Percentiles rank a stretch among this genome's conserved stretches.
Evolutionary conservation across 1,140 invertebrate genomes (phyloP).

Genomic region (Teleopsis dalmanni): DNA sequence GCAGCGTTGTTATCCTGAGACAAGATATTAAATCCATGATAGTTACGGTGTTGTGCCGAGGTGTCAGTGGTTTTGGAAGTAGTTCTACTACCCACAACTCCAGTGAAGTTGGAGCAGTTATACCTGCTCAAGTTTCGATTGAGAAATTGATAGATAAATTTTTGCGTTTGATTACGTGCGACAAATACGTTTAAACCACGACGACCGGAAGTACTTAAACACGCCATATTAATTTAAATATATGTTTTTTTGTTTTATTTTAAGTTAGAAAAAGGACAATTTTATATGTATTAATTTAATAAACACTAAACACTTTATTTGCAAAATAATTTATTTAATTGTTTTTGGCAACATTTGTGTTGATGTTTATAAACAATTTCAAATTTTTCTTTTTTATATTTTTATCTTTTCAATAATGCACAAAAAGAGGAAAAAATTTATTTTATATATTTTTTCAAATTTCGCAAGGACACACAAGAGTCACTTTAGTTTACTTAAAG

Average conservation of each 20-base stretch:
- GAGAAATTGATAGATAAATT: slow-evolving; percentile 25
- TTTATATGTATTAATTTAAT: too few relatives aligned
- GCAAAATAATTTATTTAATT: too few relatives aligned
- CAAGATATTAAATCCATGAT: slow-evolving; percentile 27
- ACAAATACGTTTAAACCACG: slow-evolving; percentile 21
- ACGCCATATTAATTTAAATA: slow-evolving; percentile 26
- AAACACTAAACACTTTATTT: too few relatives aligned
- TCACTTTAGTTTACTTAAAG: slow-evolving; percentile 2
- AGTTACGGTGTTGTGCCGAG: slow-evolving; percentile 16
- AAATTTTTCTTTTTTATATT: slow-evolving; percentile 4
- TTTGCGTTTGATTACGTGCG: slow-evolving; percentile 32
- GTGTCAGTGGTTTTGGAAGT: not conserved
- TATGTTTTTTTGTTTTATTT: not conserved
- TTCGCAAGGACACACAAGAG: not conserved
- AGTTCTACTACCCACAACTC: not conserved
- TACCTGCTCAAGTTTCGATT: slow-evolving; percentile 13
- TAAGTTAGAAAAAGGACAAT: not conserved
- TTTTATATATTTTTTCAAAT: not conserved
- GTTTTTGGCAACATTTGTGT: too few relatives aligned
- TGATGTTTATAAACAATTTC: not conserved
- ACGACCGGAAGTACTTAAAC: slow-evolving; percentile 40
- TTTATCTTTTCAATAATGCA: too few relatives aligned
- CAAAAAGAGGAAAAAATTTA: not conserved
- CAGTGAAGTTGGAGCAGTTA: not conserved
- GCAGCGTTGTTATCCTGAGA: not conserved